phyloP scores from a whole-genome alignment of 92 coral and sea anemone genomes.

The Porites evermanni region DNA sequence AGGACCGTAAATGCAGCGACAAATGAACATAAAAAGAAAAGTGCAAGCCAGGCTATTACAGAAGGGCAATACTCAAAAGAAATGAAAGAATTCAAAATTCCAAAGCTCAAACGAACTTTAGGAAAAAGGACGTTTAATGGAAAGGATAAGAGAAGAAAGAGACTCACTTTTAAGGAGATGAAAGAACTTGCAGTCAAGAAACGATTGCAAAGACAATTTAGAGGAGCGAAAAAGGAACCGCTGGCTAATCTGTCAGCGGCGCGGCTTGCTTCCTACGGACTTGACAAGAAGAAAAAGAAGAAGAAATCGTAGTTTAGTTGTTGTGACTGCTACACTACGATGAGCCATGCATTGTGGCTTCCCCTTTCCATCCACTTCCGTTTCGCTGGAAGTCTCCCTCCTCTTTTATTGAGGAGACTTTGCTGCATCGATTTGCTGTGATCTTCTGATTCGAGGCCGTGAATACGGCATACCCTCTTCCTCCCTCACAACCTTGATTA shows the following conservation, averaged over 20 bases:
- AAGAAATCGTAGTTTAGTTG: constrained; percentile 35
- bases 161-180: constrained; percentile 66
- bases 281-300: constrained; percentile 82
- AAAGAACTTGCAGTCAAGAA: constrained; percentile 76
- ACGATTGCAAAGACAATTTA: constrained; percentile 78
- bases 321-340: neutral
- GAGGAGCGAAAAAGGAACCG: constrained; percentile 84
- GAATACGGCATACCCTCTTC: too few relatives aligned
- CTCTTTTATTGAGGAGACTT: neutral
- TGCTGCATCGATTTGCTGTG: neutral
- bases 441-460: neutral
- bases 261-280: constrained; percentile 91
- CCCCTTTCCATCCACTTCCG: neutral
- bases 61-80: neutral
- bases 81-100: neutral
- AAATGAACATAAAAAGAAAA: neutral
- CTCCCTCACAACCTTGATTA: too few relatives aligned
- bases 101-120: constrained; percentile 1
- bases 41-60: neutral
- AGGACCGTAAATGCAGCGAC: neutral
- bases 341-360: neutral
- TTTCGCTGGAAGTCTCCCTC: neutral
- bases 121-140: constrained; percentile 32
- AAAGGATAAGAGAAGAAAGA: constrained; percentile 57
- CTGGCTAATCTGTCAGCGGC: constrained; percentile 82